These are phyloP conservation scores for Eurytoma adleriae DNA, from an alignment of 2,888 invertebrate genomes.

Conservation along the genomic window DNA sequence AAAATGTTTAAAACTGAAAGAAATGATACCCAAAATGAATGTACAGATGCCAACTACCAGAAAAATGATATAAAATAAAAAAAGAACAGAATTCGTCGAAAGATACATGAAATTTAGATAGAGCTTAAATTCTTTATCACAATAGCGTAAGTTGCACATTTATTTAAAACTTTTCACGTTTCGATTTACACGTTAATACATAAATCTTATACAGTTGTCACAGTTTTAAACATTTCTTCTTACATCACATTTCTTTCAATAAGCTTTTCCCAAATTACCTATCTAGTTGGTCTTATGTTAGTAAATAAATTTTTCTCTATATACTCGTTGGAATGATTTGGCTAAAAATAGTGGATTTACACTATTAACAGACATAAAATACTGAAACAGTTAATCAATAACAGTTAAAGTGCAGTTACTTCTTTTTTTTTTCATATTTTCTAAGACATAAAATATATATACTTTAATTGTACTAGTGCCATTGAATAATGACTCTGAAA, in stretches of 20 bases:
- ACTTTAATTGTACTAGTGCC: slow-evolving; percentile 50
- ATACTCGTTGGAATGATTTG: slow-evolving; percentile 40
- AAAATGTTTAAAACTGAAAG: slow-evolving; percentile 57
- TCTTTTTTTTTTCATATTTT: slow-evolving; percentile 19
- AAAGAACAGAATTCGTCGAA: slow-evolving; percentile 9
- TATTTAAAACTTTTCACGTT: slow-evolving; percentile 52
- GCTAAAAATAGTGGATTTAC: slow-evolving; percentile 52
- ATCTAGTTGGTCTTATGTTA: slow-evolving; percentile 15
- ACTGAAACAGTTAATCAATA: slow-evolving; percentile 45
- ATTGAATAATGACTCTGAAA: slow-evolving; percentile 40
- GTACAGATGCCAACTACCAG: slow-evolving; percentile 7
- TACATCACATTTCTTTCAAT: slow-evolving; percentile 49
- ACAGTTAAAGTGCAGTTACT: slow-evolving; percentile 46
- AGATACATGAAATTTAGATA: slow-evolving; percentile 7
- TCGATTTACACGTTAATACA: slow-evolving; percentile 46
- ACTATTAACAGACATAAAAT: slow-evolving; percentile 53
- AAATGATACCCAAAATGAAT: slow-evolving; percentile 24
- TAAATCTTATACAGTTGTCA: slow-evolving; percentile 51
- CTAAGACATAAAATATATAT: slow-evolving; percentile 36
- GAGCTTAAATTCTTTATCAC: slow-evolving; percentile 34
- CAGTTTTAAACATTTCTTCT: slow-evolving; percentile 58
- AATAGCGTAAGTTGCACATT: slow-evolving; percentile 51
- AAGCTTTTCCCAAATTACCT: slow-evolving; percentile 25
- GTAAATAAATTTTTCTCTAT: slow-evolving; percentile 24
- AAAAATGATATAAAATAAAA: slow-evolving; percentile 17